phyloP scores from a whole-genome alignment of 2,888 invertebrate genomes.

The Synergus japonicus region DNA sequence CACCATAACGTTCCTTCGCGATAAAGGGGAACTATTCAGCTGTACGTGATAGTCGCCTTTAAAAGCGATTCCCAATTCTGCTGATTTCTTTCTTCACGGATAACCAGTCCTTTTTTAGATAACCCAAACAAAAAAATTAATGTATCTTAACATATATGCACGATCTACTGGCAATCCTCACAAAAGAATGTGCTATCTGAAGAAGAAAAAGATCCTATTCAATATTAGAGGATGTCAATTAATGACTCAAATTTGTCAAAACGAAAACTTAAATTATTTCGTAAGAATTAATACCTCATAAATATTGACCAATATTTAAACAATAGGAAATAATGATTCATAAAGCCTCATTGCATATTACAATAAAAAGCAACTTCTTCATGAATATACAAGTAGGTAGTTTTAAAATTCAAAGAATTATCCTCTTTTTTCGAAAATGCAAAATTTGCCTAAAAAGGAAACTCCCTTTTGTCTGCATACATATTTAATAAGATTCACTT shows the following conservation, averaged over 20 bases:
- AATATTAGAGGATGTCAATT: neutral
- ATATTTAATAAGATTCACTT: neutral
- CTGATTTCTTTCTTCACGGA: neutral
- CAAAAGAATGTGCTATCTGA: neutral
- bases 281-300: neutral
- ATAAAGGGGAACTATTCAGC: slow-evolving; percentile 35
- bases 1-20: slow-evolving; percentile 20
- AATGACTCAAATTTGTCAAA: neutral
- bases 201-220: neutral
- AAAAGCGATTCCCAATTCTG: slow-evolving; percentile 3
- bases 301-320: neutral
- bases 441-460: neutral
- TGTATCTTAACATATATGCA: neutral
- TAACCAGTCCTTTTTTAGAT: slow-evolving; percentile 3
- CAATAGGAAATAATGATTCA: neutral
- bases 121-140: slow-evolving; percentile 10
- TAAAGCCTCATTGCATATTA: no score
- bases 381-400: no score
- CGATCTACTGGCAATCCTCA: neutral
- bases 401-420: no score
- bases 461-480: neutral
- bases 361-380: no score
- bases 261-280: neutral
- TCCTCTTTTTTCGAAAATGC: no score
- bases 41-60: slow-evolving; percentile 11